These are phyloP conservation scores for Myopa testacea DNA, from an alignment of 2,888 invertebrate genomes.

Conservation along the genomic window DNA sequence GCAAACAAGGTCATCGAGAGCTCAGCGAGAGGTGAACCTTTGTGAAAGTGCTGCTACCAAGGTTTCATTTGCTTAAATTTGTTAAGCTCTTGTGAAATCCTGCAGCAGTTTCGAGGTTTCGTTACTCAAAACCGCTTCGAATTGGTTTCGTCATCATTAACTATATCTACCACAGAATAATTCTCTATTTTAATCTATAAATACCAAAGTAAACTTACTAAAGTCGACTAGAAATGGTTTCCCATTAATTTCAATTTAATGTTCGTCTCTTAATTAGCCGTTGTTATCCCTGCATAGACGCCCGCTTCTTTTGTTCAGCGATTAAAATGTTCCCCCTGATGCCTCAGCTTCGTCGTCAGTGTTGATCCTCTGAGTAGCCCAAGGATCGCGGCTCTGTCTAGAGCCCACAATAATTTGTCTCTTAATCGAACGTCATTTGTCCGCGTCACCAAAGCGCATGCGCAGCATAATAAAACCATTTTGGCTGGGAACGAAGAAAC, in stretches of 20 bases:
- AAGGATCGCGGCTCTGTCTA: neutral
- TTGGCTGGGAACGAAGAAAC: neutral
- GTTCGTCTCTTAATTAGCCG: conserved; percentile 18
- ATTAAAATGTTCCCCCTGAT: neutral
- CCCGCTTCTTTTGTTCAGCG: neutral
- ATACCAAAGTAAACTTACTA: too few relatives aligned
- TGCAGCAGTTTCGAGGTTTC: neutral
- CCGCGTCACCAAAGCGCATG: conserved; percentile 53
- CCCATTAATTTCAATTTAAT: conserved; percentile 17
- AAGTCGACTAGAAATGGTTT: neutral
- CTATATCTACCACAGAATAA: too few relatives aligned
- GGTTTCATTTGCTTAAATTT: neutral
- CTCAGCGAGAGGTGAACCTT: conserved; percentile 5
- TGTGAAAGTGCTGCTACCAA: neutral
- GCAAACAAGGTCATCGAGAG: neutral
- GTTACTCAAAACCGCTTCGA: neutral
- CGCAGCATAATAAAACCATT: conserved; percentile 20
- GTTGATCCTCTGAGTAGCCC: too few relatives aligned
- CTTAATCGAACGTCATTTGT: conserved; percentile 62
- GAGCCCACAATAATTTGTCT: conserved; percentile 54
- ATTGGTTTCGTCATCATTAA: too few relatives aligned
- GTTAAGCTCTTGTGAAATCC: neutral
- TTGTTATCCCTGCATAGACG: neutral
- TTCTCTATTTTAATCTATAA: too few relatives aligned
- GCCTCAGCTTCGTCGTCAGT: neutral